Conservation (phyloP, 2,888 invertebrate species). For the Ariolimax columbianus region DNA sequence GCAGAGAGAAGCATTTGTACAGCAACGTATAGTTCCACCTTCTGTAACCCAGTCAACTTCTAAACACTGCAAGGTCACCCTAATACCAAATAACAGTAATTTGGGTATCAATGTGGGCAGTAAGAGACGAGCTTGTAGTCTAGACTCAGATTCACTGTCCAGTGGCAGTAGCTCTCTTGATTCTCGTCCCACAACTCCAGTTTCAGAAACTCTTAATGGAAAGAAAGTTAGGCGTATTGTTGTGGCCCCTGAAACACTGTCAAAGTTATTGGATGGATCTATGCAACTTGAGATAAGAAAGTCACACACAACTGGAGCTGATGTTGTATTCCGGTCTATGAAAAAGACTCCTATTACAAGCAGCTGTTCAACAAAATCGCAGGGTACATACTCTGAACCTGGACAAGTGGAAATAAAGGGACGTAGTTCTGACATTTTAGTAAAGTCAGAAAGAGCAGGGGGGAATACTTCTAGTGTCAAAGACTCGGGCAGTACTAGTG, state of each 20-base stretch:
- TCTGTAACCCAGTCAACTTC: neutral
- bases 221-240: conserved; percentile 36
- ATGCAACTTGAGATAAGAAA: conserved; percentile 32
- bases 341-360: neutral
- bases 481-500: no score
- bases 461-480: neutral
- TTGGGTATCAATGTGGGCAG: neutral
- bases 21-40: neutral
- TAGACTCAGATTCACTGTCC: conserved; percentile 43
- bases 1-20: neutral
- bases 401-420: neutral
- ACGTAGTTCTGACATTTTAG: neutral
- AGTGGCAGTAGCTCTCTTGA: conserved; percentile 29
- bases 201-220: neutral
- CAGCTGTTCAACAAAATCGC: neutral
- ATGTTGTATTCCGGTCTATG: conserved; percentile 8
- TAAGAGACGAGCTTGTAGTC: conserved; percentile 33
- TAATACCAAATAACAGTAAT: neutral
- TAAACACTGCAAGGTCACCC: neutral
- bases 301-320: neutral
- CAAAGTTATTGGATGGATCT: conserved; percentile 24
- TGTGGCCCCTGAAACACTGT: conserved; percentile 38
- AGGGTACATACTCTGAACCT: neutral
- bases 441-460: neutral
- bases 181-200: conserved; percentile 32